Conservation (phyloP, 2,888 invertebrate genomes). For the Drosophila kanekoi region DNA sequence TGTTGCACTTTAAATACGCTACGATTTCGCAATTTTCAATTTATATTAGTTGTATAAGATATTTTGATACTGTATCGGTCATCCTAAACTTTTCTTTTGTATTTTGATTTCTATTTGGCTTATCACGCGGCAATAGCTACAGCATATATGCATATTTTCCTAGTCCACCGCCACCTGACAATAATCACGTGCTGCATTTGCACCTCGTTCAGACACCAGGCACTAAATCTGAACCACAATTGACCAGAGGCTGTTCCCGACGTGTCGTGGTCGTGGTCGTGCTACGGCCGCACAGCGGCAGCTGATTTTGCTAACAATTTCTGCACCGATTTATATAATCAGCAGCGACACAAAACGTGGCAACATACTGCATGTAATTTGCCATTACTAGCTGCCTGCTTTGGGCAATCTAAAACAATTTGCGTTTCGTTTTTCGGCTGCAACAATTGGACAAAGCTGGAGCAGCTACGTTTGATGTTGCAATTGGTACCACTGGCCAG, state of each 20-base stretch:
- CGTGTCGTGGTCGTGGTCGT: conserved; percentile 34
- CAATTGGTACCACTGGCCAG: conserved; percentile 35
- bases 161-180: conserved; percentile 50
- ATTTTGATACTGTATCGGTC: too few relatives aligned
- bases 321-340: conserved; percentile 74
- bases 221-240: conserved; percentile 50
- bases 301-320: conserved; percentile 56
- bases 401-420: conserved; percentile 74
- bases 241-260: conserved; percentile 63
- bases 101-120: neutral
- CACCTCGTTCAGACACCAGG: conserved; percentile 40
- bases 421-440: conserved; percentile 62
- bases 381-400: conserved; percentile 42
- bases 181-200: conserved; percentile 73
- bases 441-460: conserved; percentile 28
- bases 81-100: neutral
- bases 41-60: neutral
- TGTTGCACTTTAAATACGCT: conserved; percentile 38
- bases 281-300: conserved; percentile 11
- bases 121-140: neutral
- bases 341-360: conserved; percentile 77
- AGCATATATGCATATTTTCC: conserved; percentile 15
- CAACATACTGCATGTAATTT: conserved; percentile 72
- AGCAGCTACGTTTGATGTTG: conserved; percentile 40
- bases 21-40: neutral